Evolutionary conservation across 2,797 vertebrate genomes (phyloP).

Genomic region (Bovichtus variegatus): DNA sequence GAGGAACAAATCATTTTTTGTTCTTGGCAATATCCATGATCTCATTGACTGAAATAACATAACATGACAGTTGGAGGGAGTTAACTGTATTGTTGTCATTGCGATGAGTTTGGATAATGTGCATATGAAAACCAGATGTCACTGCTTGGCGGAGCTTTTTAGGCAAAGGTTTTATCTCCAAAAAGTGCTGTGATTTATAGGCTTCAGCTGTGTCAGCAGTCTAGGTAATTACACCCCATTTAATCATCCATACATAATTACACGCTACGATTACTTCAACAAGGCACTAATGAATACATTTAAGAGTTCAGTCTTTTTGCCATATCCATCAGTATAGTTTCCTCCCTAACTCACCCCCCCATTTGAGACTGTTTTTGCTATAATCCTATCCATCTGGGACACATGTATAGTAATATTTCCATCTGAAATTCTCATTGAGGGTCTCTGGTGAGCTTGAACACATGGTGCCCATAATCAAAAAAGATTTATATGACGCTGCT

Average conservation of each 20-base stretch:
- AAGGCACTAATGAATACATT: slow-evolving; percentile 61
- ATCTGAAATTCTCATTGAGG: slow-evolving; percentile 43
- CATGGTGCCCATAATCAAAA: slow-evolving; percentile 46
- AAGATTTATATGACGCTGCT: slow-evolving; percentile 43
- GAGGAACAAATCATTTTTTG: neutral
- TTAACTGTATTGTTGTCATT: slow-evolving; percentile 33
- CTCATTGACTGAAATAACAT: neutral
- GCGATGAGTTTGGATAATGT: slow-evolving; percentile 30
- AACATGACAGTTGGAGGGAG: slow-evolving; percentile 20
- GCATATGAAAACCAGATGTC: slow-evolving; percentile 64
- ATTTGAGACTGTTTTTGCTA: slow-evolving; percentile 40
- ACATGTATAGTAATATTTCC: slow-evolving; percentile 31
- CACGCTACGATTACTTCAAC: slow-evolving; percentile 61
- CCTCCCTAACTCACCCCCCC: slow-evolving; percentile 5
- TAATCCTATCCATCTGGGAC: slow-evolving; percentile 58
- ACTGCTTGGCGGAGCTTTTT: slow-evolving; percentile 36
- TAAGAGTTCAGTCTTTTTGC: slow-evolving; percentile 49
- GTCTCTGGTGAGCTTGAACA: slow-evolving; percentile 48
- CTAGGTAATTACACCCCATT: slow-evolving; percentile 64
- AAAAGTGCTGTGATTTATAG: slow-evolving; percentile 57
- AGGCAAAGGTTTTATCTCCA: slow-evolving; percentile 58
- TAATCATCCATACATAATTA: slow-evolving; percentile 68
- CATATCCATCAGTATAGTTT: slow-evolving; percentile 40
- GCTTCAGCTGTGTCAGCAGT: slow-evolving; percentile 76
- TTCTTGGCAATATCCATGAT: slow-evolving; percentile 7